Evolutionary conservation across 2,888 invertebrate species (phyloP).

Genomic region (Lomographa bimaculata): DNA sequence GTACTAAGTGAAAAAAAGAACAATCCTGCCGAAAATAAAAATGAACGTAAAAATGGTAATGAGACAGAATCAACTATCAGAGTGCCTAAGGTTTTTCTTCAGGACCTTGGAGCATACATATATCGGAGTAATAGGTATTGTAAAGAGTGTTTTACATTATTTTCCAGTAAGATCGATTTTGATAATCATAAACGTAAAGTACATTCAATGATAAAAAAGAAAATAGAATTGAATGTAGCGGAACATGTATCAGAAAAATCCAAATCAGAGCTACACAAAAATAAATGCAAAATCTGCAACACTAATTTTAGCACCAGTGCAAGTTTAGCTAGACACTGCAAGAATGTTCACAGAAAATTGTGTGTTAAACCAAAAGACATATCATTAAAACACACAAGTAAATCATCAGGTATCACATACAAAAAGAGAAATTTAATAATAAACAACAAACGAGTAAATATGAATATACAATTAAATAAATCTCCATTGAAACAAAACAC

Average conservation of each 20-base stretch:
- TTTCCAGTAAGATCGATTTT: constrained; percentile 41
- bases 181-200: constrained; percentile 36
- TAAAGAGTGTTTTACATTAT: constrained; percentile 54
- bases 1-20: neutral
- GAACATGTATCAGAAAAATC: neutral
- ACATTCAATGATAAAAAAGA: constrained; percentile 25
- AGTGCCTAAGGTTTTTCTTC: constrained; percentile 42
- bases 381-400: too few species aligned
- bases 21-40: neutral
- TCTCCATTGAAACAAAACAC: constrained; percentile 5
- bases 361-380: too few species aligned
- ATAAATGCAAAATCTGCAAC: constrained; percentile 40
- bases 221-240: constrained; percentile 5
- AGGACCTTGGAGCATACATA: constrained; percentile 49
- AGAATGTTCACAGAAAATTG: constrained; percentile 21
- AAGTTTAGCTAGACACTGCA: constrained; percentile 42
- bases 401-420: too few species aligned
- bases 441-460: neutral
- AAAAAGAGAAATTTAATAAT: too few species aligned
- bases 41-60: neutral
- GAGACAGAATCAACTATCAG: constrained; percentile 11
- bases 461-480: too few species aligned
- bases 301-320: constrained; percentile 24
- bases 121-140: constrained; percentile 54
- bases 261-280: neutral